Evolutionary conservation across 1,140 invertebrate species (phyloP).

Genomic region (Neodiprion lecontei): DNA sequence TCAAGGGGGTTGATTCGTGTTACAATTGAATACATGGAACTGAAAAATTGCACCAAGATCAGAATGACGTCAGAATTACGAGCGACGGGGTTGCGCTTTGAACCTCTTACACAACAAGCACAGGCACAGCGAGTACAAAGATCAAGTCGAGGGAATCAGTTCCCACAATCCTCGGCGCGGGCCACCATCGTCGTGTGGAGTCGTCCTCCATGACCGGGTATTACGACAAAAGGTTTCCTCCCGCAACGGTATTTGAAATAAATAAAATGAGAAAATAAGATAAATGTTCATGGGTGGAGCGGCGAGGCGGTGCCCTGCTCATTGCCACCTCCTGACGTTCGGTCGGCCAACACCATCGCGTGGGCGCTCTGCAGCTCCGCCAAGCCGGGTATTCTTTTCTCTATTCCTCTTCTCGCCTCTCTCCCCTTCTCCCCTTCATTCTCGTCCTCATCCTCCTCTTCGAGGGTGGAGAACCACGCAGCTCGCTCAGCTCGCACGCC

Average conservation of each 20-base stretch:
- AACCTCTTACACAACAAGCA: no score
- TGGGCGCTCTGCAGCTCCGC: background rate
- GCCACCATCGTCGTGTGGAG: background rate
- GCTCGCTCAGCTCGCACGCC: background rate
- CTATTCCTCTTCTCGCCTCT: background rate
- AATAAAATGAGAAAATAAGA: slow-evolving; percentile 57
- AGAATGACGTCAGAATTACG: no score
- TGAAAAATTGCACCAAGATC: no score
- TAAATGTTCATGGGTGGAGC: slow-evolving; percentile 50
- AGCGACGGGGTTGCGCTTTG: no score
- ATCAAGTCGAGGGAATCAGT: no score
- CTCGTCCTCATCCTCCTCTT: background rate
- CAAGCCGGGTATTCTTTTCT: background rate
- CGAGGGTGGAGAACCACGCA: background rate
- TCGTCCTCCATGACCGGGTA: slow-evolving; percentile 50
- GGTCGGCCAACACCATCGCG: slow-evolving; percentile 50
- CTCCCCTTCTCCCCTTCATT: background rate
- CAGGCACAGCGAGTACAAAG: no score
- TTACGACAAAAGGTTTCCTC: slow-evolving; percentile 45
- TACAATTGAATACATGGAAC: no score
- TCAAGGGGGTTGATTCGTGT: no score
- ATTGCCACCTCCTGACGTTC: slow-evolving; percentile 56
- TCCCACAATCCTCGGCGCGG: background rate
- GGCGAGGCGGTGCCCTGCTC: slow-evolving; percentile 50
- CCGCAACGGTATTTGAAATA: slow-evolving; percentile 55